phyloP scores from a whole-genome alignment of 1,140 invertebrate genomes.

The Holcopasites calliopsidis region DNA sequence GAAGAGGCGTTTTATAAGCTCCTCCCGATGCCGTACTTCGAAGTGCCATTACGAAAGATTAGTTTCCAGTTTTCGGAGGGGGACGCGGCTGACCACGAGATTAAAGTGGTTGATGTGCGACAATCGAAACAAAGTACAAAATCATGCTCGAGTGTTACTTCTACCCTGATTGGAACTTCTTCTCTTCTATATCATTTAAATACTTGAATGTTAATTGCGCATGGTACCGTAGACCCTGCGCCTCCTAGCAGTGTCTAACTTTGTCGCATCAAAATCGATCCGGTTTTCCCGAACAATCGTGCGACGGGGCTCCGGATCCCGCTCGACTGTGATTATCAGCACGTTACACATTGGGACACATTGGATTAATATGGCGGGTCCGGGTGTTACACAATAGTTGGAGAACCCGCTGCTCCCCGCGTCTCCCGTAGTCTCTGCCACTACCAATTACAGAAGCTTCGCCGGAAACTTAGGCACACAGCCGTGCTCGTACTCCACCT shows the following conservation, averaged over 20 bases:
- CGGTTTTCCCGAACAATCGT: background rate
- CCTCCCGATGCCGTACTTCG: background rate
- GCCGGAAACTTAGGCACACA: conserved; percentile 23
- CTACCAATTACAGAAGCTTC: conserved; percentile 32
- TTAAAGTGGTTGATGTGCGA: no score
- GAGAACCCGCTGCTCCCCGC: background rate
- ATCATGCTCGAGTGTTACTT: no score
- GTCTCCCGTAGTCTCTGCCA: conserved; percentile 18
- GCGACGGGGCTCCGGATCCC: background rate
- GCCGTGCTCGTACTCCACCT: background rate
- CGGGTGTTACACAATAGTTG: conserved; percentile 26
- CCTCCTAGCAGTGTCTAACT: background rate
- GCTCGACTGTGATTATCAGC: conserved; percentile 5
- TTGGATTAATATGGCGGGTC: conserved; percentile 23
- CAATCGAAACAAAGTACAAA: no score
- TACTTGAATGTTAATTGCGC: no score
- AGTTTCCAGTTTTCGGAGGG: background rate
- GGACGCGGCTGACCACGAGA: no score
- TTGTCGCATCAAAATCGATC: background rate
- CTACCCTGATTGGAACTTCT: no score
- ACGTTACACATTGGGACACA: conserved; percentile 12
- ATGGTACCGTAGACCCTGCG: no score
- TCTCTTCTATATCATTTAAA: no score
- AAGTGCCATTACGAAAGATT: background rate
- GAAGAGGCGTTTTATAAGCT: background rate